phyloP scores from a whole-genome alignment of 2,113 vertebrate species.

The Parotia lawesii region DNA sequence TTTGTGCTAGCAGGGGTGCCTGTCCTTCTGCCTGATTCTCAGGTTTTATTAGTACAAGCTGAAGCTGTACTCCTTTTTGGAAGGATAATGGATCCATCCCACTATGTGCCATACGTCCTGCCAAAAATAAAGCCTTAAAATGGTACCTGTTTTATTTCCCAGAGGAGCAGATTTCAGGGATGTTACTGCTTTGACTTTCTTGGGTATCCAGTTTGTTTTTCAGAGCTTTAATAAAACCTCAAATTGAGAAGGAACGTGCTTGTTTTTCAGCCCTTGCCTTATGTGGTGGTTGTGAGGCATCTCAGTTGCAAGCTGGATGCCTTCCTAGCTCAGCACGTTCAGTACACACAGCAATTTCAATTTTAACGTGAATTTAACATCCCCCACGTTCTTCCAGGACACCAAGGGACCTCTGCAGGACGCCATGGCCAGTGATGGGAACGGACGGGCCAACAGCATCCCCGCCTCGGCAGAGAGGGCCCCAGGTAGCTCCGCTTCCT shows the following conservation, averaged over 20 bases:
- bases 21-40: not conserved
- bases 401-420: constrained; percentile 72
- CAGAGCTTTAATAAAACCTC: not conserved
- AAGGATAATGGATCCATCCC: not conserved
- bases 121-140: not conserved
- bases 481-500: constrained; percentile 92
- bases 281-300: rapidly evolving
- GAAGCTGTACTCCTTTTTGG: not conserved
- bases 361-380: not conserved
- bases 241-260: not conserved
- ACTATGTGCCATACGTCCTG: not conserved
- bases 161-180: not conserved
- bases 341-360: rapidly evolving
- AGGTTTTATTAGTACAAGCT: not conserved
- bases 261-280: not conserved
- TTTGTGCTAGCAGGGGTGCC: not conserved
- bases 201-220: not conserved
- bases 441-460: constrained; percentile 61
- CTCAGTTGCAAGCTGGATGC: not conserved
- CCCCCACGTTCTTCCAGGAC: constrained; percentile 71
- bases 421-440: constrained; percentile 71
- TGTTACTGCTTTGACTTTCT: not conserved
- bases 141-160: not conserved
- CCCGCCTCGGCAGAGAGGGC: constrained; percentile 76
- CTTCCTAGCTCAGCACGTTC: not conserved